A percentile compares a stretch with the other conserved stretches of the same genome.
phyloP scores from a whole-genome alignment of 1,140 invertebrate genomes.

The Drusus annulatus region DNA sequence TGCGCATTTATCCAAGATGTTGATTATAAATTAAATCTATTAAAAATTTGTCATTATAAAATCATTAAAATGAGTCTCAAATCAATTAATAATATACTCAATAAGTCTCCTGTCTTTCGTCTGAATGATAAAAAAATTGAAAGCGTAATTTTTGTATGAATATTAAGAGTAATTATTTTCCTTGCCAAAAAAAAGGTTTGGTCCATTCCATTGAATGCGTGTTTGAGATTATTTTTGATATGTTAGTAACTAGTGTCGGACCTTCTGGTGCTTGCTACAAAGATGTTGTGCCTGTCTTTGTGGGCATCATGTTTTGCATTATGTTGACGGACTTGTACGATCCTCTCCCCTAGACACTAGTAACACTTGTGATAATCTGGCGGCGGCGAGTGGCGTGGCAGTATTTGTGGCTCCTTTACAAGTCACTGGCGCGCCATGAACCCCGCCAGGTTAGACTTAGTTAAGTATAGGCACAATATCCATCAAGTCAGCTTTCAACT shows the following conservation, averaged over 20 bases:
- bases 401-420: constrained; percentile 58
- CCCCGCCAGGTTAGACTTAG: constrained; percentile 37
- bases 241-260: constrained; percentile 25
- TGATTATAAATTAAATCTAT: no score
- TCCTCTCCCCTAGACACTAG: constrained; percentile 34
- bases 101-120: no score
- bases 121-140: no score
- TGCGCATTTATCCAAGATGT: neutral
- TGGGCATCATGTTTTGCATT: constrained; percentile 8
- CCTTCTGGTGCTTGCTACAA: constrained; percentile 40
- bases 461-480: constrained; percentile 67
- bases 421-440: constrained; percentile 44
- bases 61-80: no score
- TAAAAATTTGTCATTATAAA: no score
- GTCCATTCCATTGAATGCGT: neutral
- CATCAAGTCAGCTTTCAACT: constrained; percentile 70
- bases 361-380: constrained; percentile 35
- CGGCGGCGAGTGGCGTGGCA: constrained; percentile 29
- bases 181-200: constrained; percentile 12
- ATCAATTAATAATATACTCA: no score
- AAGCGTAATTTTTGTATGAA: neutral
- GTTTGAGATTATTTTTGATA: neutral
- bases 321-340: neutral
- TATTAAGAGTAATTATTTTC: neutral
- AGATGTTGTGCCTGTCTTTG: constrained; percentile 57